phyloP scores from a whole-genome alignment of 2,797 vertebrate species.

The Molossus molossus region DNA sequence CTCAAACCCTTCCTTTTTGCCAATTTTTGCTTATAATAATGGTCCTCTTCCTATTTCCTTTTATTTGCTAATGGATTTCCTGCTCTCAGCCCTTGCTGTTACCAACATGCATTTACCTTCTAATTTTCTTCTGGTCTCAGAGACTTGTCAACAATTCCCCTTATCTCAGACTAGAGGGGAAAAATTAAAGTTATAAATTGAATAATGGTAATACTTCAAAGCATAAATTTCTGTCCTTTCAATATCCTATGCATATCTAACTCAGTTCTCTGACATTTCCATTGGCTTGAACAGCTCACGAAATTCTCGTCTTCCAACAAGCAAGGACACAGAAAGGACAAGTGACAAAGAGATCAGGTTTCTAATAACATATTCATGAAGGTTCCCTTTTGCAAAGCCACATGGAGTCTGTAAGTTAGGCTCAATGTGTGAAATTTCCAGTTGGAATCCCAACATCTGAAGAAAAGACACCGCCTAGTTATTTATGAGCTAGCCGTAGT shows the following conservation, averaged over 20 bases:
- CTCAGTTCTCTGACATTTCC: slow-evolving; percentile 34
- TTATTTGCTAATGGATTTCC: slow-evolving; percentile 43
- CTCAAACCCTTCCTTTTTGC: neutral
- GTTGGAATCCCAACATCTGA: slow-evolving; percentile 69
- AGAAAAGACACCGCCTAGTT: slow-evolving; percentile 58
- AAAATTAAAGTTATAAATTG: slow-evolving; percentile 74
- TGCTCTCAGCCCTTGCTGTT: neutral
- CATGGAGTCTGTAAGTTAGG: slow-evolving; percentile 61
- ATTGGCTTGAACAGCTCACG: slow-evolving; percentile 58
- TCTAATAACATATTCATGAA: slow-evolving; percentile 63
- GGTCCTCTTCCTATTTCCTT: neutral
- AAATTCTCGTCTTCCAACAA: slow-evolving; percentile 74
- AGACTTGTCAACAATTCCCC: slow-evolving; percentile 44
- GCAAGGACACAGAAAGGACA: slow-evolving; percentile 63
- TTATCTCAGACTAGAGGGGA: slow-evolving; percentile 39
- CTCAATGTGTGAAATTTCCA: slow-evolving; percentile 75
- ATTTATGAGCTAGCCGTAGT: neutral
- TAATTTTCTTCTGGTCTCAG: slow-evolving; percentile 49
- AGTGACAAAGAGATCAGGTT: slow-evolving; percentile 69
- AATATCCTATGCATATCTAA: slow-evolving; percentile 17
- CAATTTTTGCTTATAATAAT: neutral
- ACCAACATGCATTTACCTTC: neutral
- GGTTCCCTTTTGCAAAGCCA: slow-evolving; percentile 11
- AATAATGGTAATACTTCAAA: slow-evolving; percentile 57
- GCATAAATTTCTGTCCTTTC: slow-evolving; percentile 62